Percentiles rank a stretch among this genome's conserved stretches.
These are phyloP conservation scores for Drosophila gaucha DNA, from an alignment of 2,888 invertebrate species.

Conservation along the genomic window DNA sequence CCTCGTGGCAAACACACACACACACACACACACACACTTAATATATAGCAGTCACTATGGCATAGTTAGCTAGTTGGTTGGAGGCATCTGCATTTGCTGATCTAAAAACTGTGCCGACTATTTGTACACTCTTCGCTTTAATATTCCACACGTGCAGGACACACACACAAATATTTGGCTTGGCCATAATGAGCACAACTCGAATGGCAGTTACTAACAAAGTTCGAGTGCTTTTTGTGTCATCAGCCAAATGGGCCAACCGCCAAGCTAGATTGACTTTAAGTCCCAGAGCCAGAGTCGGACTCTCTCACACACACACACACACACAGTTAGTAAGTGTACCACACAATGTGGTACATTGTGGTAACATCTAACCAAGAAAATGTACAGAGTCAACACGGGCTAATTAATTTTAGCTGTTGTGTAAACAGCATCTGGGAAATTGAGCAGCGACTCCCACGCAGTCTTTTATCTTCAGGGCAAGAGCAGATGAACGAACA, in stretches of 20 bases:
- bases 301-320: conserved; percentile 4
- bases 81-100: conserved; percentile 12
- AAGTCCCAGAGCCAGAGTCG: conserved; percentile 28
- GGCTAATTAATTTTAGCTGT: conserved; percentile 74
- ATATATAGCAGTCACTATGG: background rate
- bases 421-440: conserved; percentile 35
- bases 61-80: background rate
- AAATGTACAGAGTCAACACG: conserved; percentile 62
- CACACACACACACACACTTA: background rate
- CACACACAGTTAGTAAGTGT: conserved; percentile 13
- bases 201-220: conserved; percentile 22
- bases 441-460: conserved; percentile 3
- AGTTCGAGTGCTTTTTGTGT: conserved; percentile 57
- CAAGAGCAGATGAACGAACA: conserved; percentile 1
- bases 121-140: conserved; percentile 49
- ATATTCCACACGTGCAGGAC: conserved; percentile 58
- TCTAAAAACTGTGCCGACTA: conserved; percentile 49
- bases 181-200: conserved; percentile 36
- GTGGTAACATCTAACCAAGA: conserved; percentile 26
- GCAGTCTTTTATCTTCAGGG: background rate
- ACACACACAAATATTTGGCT: background rate
- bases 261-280: conserved; percentile 34
- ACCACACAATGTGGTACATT: conserved; percentile 21
- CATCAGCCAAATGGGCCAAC: conserved; percentile 59
- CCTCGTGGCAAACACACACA: conserved; percentile 13